Percentiles rank a stretch among this genome's conserved stretches.
phyloP scores from a whole-genome alignment of 2,888 invertebrate species.

The Lymantria dispar region DNA sequence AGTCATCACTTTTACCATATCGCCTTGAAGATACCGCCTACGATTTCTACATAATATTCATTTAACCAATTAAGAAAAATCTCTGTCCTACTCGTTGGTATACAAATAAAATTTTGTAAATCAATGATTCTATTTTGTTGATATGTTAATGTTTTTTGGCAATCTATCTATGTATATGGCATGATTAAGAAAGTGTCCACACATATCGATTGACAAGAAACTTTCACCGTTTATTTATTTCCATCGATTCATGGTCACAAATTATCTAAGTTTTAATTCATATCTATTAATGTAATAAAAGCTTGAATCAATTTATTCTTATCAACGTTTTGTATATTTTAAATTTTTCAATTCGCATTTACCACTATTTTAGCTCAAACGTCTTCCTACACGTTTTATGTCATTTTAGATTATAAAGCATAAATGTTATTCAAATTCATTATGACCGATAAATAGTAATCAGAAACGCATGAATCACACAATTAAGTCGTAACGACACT shows the following conservation, averaged over 20 bases:
- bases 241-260: neutral
- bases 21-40: conserved; percentile 1
- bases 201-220: conserved; percentile 5
- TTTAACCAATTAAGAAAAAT: conserved; percentile 4
- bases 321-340: too few relatives aligned
- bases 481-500: too few relatives aligned
- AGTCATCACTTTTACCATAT: conserved; percentile 4
- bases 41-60: conserved; percentile 2
- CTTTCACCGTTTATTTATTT: conserved; percentile 10
- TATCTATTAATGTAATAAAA: too few relatives aligned
- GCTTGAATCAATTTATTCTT: too few relatives aligned
- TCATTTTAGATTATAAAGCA: too few relatives aligned
- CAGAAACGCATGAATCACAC: too few relatives aligned
- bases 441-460: too few relatives aligned
- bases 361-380: too few relatives aligned
- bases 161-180: neutral
- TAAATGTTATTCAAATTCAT: too few relatives aligned
- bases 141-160: neutral
- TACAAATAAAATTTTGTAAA: conserved; percentile 2
- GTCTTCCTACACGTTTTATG: too few relatives aligned
- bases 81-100: neutral
- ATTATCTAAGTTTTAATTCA: neutral
- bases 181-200: conserved; percentile 10
- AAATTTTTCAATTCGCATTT: too few relatives aligned
- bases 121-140: neutral